These are phyloP conservation scores for Dasysyrphus tricinctus DNA, from an alignment of 2,888 invertebrate species.

Conservation along the genomic window DNA sequence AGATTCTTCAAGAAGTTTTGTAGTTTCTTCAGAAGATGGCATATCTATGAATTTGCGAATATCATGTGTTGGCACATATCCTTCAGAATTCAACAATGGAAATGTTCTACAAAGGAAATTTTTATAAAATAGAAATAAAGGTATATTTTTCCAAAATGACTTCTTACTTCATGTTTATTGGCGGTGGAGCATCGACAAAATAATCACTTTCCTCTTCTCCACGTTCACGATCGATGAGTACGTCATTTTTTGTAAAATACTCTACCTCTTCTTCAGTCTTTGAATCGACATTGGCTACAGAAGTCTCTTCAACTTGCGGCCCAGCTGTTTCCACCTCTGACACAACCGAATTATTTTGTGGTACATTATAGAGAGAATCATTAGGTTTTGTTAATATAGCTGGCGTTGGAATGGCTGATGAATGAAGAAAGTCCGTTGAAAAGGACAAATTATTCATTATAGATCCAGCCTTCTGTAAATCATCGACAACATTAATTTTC, in stretches of 20 bases:
- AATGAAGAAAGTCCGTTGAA: slow-evolving; percentile 81
- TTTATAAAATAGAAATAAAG: background rate
- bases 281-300: slow-evolving; percentile 62
- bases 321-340: slow-evolving; percentile 63
- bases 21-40: slow-evolving; percentile 59
- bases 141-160: background rate
- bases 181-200: slow-evolving; percentile 77
- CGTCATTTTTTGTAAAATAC: slow-evolving; percentile 83
- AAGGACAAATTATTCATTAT: slow-evolving; percentile 81
- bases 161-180: slow-evolving; percentile 72
- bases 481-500: slow-evolving; percentile 74
- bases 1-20: slow-evolving; percentile 77
- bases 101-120: slow-evolving; percentile 50
- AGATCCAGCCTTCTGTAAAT: slow-evolving; percentile 79
- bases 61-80: slow-evolving; percentile 81
- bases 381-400: background rate
- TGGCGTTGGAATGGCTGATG: slow-evolving; percentile 62
- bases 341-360: slow-evolving; percentile 80
- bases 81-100: slow-evolving; percentile 74
- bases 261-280: slow-evolving; percentile 82
- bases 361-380: slow-evolving; percentile 81
- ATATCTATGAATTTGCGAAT: slow-evolving; percentile 80
- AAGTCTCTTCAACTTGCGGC: background rate
- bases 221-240: slow-evolving; percentile 80
- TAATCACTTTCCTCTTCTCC: slow-evolving; percentile 75